Base-by-base conservation (phyloP, 2,888 invertebrate genomes). In the Oscheius sp. region DNA sequence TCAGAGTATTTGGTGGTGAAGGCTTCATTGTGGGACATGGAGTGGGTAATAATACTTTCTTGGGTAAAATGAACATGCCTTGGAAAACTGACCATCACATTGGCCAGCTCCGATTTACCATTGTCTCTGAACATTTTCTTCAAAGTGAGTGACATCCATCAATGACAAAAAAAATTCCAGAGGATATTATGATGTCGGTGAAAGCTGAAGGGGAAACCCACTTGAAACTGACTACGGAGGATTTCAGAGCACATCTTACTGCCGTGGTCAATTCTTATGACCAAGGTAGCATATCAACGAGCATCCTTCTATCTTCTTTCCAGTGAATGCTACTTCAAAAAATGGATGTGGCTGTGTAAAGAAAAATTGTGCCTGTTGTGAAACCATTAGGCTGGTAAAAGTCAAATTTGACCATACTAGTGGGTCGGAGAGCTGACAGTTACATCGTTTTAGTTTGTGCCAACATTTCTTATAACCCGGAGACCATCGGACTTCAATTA, bases 391-490 rank as follows among this genome's bases (percentile, higher is more conserved):
- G 18, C 73, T 88, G 29, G 82, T 82, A 6, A 80, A 80, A 21
- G 61, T 85, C 1, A 68, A 80, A 46, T 77, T 87, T 25, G 72
- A 80, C 41, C 84, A 87, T 69, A 75, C 73, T 27, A 79, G 86
- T 86, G 23, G 61, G 73, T 68, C 35, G n/a, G 59, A 58, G 21
- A 1, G 7, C 23, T 46, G 45, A 6, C 1, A 56, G 1, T 25
- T 21, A 18, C 7, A 27, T 53, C 45, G 16, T 76, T 78, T 59
- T 77, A 89, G 90, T 88, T 9, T 90, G 90, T 82, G 84, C 88
- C 0, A 89, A 89, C 78, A 75, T 89, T 13, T 87, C 89, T 5
- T 90, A 90, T 75, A 81, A 90, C 23, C 86, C 89, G 12, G 81
- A 87, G 21, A 84, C 89, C 18, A 85, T 89, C 79, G 89, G 89